A percentile compares a stretch with the other conserved stretches of the same genome.
Conservation (phyloP, 2,888 invertebrate species). For the Margaritifera margaritifera region DNA sequence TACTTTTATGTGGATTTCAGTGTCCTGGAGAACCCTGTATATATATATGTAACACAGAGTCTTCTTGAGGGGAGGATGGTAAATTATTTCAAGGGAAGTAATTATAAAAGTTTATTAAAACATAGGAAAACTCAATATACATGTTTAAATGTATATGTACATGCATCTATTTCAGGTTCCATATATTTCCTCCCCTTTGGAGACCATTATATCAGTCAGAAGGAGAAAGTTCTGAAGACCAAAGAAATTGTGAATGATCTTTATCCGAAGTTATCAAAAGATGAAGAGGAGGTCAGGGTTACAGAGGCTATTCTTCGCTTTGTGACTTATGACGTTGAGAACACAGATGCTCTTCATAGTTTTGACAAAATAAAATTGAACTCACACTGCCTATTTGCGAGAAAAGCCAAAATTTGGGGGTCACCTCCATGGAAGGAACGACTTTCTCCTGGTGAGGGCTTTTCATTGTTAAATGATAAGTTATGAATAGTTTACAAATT, state of each 20-base stretch:
- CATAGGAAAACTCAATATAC: too few relatives aligned
- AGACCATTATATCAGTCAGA: not conserved
- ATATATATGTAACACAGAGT: too few relatives aligned
- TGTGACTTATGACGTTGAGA: conserved; percentile 49
- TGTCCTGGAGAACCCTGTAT: too few relatives aligned
- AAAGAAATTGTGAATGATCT: conserved; percentile 39
- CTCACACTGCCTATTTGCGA: conserved; percentile 64
- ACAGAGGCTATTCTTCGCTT: conserved; percentile 32
- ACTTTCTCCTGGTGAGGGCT: conserved; percentile 48
- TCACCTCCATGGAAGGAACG: conserved; percentile 46
- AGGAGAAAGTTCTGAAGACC: conserved; percentile 40
- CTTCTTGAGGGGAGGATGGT: too few relatives aligned
- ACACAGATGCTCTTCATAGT: conserved; percentile 32
- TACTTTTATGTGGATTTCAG: too few relatives aligned
- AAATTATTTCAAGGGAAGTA: too few relatives aligned
- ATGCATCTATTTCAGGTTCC: too few relatives aligned
- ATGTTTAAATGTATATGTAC: too few relatives aligned
- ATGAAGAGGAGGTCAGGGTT: conserved; percentile 32
- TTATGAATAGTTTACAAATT: not conserved
- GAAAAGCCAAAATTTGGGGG: conserved; percentile 59
- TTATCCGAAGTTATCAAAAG: conserved; percentile 30
- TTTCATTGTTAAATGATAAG: not conserved
- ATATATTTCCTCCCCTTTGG: too few relatives aligned
- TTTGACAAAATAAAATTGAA: conserved; percentile 54
- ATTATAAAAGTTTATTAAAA: too few relatives aligned